Evolutionary conservation across 2,888 invertebrate species (phyloP).

Genomic region (Tipula helvola): DNA sequence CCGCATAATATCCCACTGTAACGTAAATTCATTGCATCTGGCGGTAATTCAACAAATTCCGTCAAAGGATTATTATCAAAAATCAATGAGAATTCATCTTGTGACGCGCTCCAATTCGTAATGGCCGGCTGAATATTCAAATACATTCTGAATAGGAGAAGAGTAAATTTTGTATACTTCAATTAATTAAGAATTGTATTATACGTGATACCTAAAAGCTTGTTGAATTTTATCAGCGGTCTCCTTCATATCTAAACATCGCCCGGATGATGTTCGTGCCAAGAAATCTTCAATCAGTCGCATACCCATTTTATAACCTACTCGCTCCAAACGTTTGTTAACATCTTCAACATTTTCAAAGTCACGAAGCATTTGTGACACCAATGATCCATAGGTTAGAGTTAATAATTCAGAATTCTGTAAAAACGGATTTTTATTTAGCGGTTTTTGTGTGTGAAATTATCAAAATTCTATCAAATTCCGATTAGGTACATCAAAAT

Average conservation of each 20-base stretch:
- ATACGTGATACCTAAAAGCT: constrained; percentile 41
- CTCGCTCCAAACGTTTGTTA: constrained; percentile 87
- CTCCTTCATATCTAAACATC: constrained; percentile 92
- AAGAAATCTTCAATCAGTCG: constrained; percentile 95
- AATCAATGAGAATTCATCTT: constrained; percentile 92
- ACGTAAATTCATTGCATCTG: constrained; percentile 65
- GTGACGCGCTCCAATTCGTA: constrained; percentile 85
- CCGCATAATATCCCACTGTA: constrained; percentile 92
- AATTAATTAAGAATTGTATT: neutral
- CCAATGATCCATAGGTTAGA: constrained; percentile 93
- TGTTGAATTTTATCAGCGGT: constrained; percentile 92
- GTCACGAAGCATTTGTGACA: constrained; percentile 93
- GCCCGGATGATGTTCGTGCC: constrained; percentile 75
- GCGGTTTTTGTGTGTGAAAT: neutral
- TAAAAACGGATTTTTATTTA: constrained; percentile 17
- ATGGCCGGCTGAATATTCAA: constrained; percentile 86
- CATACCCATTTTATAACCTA: constrained; percentile 98
- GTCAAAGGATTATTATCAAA: constrained; percentile 93
- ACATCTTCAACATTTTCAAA: constrained; percentile 95
- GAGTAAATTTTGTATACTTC: neutral
- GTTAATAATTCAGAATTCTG: constrained; percentile 95
- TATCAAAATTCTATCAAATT: neutral
- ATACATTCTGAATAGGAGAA: constrained; percentile 48
- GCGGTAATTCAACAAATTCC: constrained; percentile 94
- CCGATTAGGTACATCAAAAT: neutral